Conservation (phyloP, 2,888 invertebrate species). For the Agriopis aurantiaria region DNA sequence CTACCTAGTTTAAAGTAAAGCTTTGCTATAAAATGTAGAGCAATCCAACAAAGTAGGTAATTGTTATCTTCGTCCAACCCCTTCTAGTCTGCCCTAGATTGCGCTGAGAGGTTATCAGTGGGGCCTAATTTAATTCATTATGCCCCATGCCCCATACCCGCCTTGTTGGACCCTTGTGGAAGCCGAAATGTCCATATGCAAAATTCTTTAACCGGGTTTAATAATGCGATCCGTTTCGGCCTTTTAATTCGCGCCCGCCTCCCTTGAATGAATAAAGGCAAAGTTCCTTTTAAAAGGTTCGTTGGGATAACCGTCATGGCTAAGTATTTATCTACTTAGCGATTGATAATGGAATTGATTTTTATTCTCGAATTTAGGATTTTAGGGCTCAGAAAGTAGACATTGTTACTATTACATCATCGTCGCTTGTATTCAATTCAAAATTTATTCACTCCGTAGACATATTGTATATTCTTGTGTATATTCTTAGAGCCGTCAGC, state of each 20-base stretch:
- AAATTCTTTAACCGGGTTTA: slow-evolving; percentile 70
- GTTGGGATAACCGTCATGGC: slow-evolving; percentile 22
- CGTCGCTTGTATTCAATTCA: too few species aligned
- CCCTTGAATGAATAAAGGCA: slow-evolving; percentile 38
- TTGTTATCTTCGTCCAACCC: slow-evolving; percentile 31
- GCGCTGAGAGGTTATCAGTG: slow-evolving; percentile 78
- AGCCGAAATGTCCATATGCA: slow-evolving; percentile 70
- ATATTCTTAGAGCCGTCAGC: too few species aligned
- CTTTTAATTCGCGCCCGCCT: slow-evolving; percentile 40
- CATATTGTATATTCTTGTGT: too few species aligned
- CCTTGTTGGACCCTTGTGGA: slow-evolving; percentile 74
- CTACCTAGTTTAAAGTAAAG: too few species aligned
- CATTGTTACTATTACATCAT: background rate
- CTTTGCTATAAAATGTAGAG: background rate
- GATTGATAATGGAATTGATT: slow-evolving; percentile 13
- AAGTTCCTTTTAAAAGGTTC: slow-evolving; percentile 30
- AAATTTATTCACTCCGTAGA: too few species aligned
- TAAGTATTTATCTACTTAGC: slow-evolving; percentile 20
- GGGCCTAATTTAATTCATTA: slow-evolving; percentile 84
- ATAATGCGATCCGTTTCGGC: slow-evolving; percentile 49
- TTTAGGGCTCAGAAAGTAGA: background rate
- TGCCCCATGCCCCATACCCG: slow-evolving; percentile 51
- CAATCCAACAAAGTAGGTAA: background rate
- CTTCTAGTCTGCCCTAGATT: slow-evolving; percentile 64
- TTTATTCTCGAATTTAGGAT: background rate